Base-by-base conservation (phyloP, 2,797 vertebrate species). In the Hydrocynus forskahlii region DNA sequence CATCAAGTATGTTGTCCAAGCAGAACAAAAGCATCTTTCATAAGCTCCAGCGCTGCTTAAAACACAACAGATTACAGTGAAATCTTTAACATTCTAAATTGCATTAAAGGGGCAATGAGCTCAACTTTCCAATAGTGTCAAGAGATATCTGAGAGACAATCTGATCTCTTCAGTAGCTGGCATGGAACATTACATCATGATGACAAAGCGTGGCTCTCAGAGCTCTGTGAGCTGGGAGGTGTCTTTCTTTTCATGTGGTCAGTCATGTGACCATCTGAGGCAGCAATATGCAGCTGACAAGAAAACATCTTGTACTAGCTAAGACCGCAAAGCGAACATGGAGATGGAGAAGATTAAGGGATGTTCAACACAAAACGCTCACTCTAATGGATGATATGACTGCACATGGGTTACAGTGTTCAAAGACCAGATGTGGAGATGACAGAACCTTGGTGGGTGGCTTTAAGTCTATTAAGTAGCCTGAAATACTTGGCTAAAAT, bases 21-120 rank as follows among this genome's bases (percentile, higher is more conserved):
- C 23, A 64, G 77, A 88, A 89, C 78, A 89, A 87, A 89, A 77
- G 77, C 76, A 38, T 88, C 79, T 77, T 86, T 86, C 81, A 86
- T 76, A 80, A 83, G 64, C 63, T 82, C 73, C 81, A 69, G 82
- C 74, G 76, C 60, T 16, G 60, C 74, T 79, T 78, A 52, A 82
- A 81, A 85, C 66, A 80, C 66, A 76, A 82, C 60, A 52, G 71
- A 23, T 55, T 73, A 55, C 45, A 81, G 71, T 62, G 45, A 67
- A 21, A 78, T 43, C 54, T 13, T 55, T 69, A 35, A 63, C 54
- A 79, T 21, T 69, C 35, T 43, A 45, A 75, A 83, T 63, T 83
- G 76, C 14, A 69, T 63, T 70, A 70, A 83, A 35, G 10, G 52
- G 52, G 63, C 71, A 60, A 63, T 79, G 71, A 75, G 71, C 21